Evolutionary conservation across 2,797 vertebrate genomes (phyloP), one percentile per base, ranked within the genome.

Genomic region (Pangasius larnaudii): DNA sequence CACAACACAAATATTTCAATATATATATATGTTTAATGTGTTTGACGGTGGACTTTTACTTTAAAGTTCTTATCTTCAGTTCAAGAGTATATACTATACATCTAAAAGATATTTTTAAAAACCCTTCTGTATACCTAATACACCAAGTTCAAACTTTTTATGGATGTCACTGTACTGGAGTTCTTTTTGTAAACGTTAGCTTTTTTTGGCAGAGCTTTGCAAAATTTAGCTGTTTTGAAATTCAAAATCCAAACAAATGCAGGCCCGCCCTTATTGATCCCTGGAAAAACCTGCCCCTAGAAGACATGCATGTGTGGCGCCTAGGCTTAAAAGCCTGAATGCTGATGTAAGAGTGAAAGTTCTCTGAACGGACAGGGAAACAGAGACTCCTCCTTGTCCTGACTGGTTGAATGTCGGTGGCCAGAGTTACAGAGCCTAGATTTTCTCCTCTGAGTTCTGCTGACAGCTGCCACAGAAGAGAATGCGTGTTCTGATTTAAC

Each of bases 171-270:
- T 65, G 39, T n/a, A 49, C 24, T 63, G 39, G 36, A 83, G 27
- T 49, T 53, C 1, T 46, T 46, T 63, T 63, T 19, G 24, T 9
- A 16, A 61, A n/a, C 36, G 0, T 61, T 39, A 81, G 27, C 0
- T 3, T 18, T 63, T 63, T 51, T 67, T 30, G 18, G 4, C 16
- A 67, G 77, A 10, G 7, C 51, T 79, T 11, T 36, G 51, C 51
- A 56, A 56, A 56, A 79, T 56, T 19, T 53, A 19, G 39, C 27
- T 83, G 39, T n/a, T 65, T 82, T 82, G 39, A 30, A 63, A 82
- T 65, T 27, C 58, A 82, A 82, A 82, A 1, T 61, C 19, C 8
- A 46, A 46, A 82, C 79, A 82, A 82, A 82, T 46, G 30, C 13
- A 82, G 59, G 1, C 53, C 77, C 8, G 19, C 56, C 77, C 22